Evolutionary conservation across 2,113 vertebrate species (phyloP).

Genomic region (Panurus biarmicus): DNA sequence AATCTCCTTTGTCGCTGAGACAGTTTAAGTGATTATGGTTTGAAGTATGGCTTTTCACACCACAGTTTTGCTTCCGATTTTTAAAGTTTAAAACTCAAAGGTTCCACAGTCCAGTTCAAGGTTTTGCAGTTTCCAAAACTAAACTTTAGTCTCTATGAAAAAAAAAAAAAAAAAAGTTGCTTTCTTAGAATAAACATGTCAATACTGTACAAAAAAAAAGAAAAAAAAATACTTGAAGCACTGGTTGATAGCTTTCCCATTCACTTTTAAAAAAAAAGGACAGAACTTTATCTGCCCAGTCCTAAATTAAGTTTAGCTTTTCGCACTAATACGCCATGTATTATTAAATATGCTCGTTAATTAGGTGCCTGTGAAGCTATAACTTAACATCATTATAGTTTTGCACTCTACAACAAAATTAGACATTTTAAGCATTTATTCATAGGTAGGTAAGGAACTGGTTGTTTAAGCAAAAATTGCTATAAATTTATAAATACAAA

Average conservation of each 20-base stretch:
- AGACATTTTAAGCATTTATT: constrained; percentile 73
- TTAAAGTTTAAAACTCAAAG: constrained; percentile 43
- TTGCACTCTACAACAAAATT: constrained; percentile 70
- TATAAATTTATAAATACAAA: constrained; percentile 76
- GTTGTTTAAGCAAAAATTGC: constrained; percentile 67
- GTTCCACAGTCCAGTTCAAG: constrained; percentile 55
- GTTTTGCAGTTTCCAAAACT: constrained; percentile 59
- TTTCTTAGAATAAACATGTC: no score
- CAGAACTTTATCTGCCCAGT: constrained; percentile 3
- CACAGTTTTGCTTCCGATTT: constrained; percentile 44
- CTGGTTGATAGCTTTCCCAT: no score
- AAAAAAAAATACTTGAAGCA: no score
- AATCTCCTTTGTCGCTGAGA: constrained; percentile 39
- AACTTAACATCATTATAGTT: constrained; percentile 65
- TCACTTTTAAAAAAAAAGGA: no score
- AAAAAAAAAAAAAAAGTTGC: no score
- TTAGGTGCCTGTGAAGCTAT: constrained; percentile 56
- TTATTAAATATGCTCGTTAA: constrained; percentile 47
- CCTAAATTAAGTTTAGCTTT: constrained; percentile 32
- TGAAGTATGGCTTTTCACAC: constrained; percentile 66
- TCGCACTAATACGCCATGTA: not conserved
- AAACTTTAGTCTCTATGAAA: constrained; percentile 38
- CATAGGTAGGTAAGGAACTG: constrained; percentile 63
- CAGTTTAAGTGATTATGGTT: constrained; percentile 18
- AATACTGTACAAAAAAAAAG: no score